Base-by-base conservation (phyloP, 2,888 invertebrate genomes). In the Anthophora plumipes region DNA sequence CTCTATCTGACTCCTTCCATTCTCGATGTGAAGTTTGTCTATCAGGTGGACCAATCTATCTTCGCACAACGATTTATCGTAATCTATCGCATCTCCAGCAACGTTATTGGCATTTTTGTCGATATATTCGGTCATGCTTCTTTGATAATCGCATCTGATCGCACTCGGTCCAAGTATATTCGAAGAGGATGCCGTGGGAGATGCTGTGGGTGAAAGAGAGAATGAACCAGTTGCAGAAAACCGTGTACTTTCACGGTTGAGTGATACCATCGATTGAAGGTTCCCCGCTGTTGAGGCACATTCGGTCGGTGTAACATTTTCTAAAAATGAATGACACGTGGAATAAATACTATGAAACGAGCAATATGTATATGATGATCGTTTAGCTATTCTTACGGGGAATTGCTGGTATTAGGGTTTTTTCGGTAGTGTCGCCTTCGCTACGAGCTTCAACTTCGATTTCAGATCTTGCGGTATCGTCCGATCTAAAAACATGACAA, bases 391-490 rank as follows among this genome's bases (percentile, higher is more conserved):
- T 71, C 85, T 91, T 89, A 92, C 91, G 89, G 73, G 90, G 84
- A 74, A 91, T 89, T 14, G 89, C 82, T 6, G 91, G 91, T 22
- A 93, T 91, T 55, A 93, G 90, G 8, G 94, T 92, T 76, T 94
- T 94, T 84, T 94, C 94, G 11, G 92, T 92, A 39, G 91, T 92
- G 80, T 94, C 94, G 5, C 92, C 91, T 84, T 94, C 94, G 3
- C 93, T 94, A 17, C 94, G 92, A 74, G 93, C 93, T 86, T 94
- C 94, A 46, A 93, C 91, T 83, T 91, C 91, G n/a, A 94, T 93
- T 89, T 95, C 95, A 1, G 95, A 95, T 80, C 95, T 93, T 67
- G 96, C 96, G 86, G 96, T 96, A 84, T 97, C 97, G 92, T 98
- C 97, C 0, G 97, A 97, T 81, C 97, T 87, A 20, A 69, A 31